These are phyloP conservation scores for Drosophila incognita DNA, from an alignment of 2,888 invertebrate genomes.

Conservation along the genomic window DNA sequence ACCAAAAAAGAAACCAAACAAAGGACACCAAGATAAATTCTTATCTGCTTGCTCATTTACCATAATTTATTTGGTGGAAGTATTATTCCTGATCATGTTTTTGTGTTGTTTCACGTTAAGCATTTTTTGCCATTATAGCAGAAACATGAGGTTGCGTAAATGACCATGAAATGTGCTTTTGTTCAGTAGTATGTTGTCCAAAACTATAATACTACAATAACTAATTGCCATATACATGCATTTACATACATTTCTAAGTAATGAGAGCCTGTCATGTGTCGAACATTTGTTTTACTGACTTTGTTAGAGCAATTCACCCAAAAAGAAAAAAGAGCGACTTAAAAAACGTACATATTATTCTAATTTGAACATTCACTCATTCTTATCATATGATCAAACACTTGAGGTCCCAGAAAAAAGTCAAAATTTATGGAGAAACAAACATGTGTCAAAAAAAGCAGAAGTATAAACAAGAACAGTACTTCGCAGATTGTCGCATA, in stretches of 20 bases:
- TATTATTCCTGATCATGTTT: constrained; percentile 24
- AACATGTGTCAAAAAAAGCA: not conserved
- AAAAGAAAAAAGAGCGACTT: not conserved
- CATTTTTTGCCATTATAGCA: constrained; percentile 20
- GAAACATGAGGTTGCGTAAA: constrained; percentile 58
- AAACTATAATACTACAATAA: constrained; percentile 9
- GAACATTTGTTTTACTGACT: constrained; percentile 78
- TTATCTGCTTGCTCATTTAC: constrained; percentile 28
- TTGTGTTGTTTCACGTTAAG: constrained; percentile 28
- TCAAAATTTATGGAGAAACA: not conserved
- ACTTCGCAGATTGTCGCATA: constrained; percentile 5
- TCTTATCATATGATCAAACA: constrained; percentile 21
- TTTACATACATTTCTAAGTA: constrained; percentile 1
- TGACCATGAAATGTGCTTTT: constrained; percentile 71
- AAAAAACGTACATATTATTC: not conserved
- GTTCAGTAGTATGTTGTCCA: constrained; percentile 35
- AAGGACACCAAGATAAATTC: constrained; percentile 17
- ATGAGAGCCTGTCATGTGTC: constrained; percentile 29
- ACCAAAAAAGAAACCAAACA: not conserved
- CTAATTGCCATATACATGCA: constrained; percentile 10
- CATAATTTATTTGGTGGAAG: constrained; percentile 20
- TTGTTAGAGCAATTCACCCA: constrained; percentile 31
- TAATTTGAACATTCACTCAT: constrained; percentile 8
- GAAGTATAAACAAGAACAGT: not conserved
- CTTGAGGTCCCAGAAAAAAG: not conserved